Evolutionary conservation across 1,140 invertebrate species (phyloP).

Genomic region (Drosophila takahashii): DNA sequence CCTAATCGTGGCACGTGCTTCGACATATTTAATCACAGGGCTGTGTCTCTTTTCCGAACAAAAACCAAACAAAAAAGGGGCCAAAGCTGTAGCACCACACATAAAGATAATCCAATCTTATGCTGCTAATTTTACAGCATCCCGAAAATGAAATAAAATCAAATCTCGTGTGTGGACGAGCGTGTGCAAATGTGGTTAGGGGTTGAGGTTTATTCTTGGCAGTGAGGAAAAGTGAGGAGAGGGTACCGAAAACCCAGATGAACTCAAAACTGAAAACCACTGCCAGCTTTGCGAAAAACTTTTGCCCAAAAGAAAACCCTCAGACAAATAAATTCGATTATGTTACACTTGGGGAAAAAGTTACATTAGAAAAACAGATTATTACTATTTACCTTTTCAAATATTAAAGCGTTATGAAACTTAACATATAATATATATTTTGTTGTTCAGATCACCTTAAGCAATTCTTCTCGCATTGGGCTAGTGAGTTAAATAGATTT

Average conservation of each 20-base stretch:
- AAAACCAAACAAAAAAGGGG: conserved; percentile 32
- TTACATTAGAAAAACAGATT: not conserved
- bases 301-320: conserved; percentile 62
- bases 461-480: no score
- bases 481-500: no score
- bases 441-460: no score
- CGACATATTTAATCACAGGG: conserved; percentile 77
- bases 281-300: conserved; percentile 65
- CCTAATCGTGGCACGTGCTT: conserved; percentile 82
- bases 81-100: conserved; percentile 32
- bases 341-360: conserved; percentile 31
- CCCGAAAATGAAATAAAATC: conserved; percentile 69
- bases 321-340: conserved; percentile 81
- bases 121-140: conserved; percentile 80
- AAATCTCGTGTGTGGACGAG: conserved; percentile 70
- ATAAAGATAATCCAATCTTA: conserved; percentile 82
- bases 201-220: conserved; percentile 14
- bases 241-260: not conserved
- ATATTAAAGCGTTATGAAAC: no score
- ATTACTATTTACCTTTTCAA: no score
- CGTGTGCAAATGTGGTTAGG: conserved; percentile 71
- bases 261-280: conserved; percentile 64
- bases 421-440: no score
- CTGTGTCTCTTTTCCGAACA: conserved; percentile 22
- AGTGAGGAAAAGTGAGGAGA: not conserved